Evolutionary conservation across 30 jellyfish, hydroid and myxozoan genomes (phyloP).

Genomic region (Aurelia aurita complex sp. Pacific): DNA sequence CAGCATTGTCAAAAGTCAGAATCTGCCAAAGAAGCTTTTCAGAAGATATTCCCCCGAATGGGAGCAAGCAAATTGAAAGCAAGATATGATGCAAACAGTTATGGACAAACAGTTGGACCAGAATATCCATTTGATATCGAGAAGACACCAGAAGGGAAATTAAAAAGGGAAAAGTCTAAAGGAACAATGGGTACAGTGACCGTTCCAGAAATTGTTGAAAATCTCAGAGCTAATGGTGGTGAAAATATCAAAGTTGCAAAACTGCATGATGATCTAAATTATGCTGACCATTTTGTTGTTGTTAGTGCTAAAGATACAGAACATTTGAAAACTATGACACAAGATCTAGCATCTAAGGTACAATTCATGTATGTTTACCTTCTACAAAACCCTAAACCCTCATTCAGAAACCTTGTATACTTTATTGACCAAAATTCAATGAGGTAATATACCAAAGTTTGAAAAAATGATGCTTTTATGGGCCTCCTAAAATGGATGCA

Average conservation of each 20-base stretch:
- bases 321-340: slow-evolving; percentile 71
- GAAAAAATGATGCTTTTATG: no score
- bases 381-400: not conserved
- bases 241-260: slow-evolving; percentile 62
- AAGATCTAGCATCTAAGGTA: slow-evolving; percentile 70
- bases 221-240: slow-evolving; percentile 61
- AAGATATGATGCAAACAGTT: slow-evolving; percentile 81
- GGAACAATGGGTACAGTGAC: slow-evolving; percentile 67
- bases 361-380: not conserved
- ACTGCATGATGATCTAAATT: slow-evolving; percentile 61
- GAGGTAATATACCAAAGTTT: no score
- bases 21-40: slow-evolving; percentile 78
- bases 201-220: slow-evolving; percentile 66
- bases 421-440: no score
- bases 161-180: slow-evolving; percentile 67
- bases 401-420: no score
- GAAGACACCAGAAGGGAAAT: slow-evolving; percentile 76
- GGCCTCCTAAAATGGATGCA: no score
- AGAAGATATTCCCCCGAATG: slow-evolving; percentile 69
- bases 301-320: slow-evolving; percentile 77
- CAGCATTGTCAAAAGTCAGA: slow-evolving; percentile 41
- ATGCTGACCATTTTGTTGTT: slow-evolving; percentile 72
- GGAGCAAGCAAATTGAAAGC: slow-evolving; percentile 58
- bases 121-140: slow-evolving; percentile 83
- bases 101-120: slow-evolving; percentile 88